Base-by-base conservation (phyloP, 2,888 invertebrate genomes). In the Thymelicus sylvestris region DNA sequence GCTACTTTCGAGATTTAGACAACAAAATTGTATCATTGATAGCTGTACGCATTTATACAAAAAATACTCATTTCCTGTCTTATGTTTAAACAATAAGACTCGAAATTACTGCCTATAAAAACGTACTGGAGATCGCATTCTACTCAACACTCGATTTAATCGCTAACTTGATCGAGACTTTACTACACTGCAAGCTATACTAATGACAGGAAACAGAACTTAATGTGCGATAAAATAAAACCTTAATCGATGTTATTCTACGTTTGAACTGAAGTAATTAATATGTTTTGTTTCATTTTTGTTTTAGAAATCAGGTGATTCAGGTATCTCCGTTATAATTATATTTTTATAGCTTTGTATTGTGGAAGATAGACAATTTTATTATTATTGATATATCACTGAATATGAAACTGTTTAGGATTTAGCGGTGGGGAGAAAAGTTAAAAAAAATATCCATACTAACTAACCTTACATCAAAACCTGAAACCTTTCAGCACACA, bases 1-100 rank as follows among this genome's bases (percentile, higher is more conserved):
- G 10, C 39, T 44, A 65, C 61, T 61, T 67, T 67, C 67, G 47
- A 61, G 24, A 61, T 39, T 8, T 47, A 52, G 67, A 67, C 67
- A 67, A 61, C 61, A 67, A 50, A 67, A 67, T 67, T 67, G 52
- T 61, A 61, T 61, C 60, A 61, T 41, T 67, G 50, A 67, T 61
- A 38, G 60, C 50, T 61, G 13, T 48, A 47, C 48, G 48, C 47
- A 48, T 31, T 55, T 31, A 13, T 12, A 31, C 13, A 57, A 24
- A 31, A 57, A 57, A 1, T 13, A 6, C 60, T 31, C 15, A 65
- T 61, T 67, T 67, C 60, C 67, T 60, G 39, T 47, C 67, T 61
- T 67, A 67, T 67, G 67, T 60, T 60, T 61, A 13, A 41, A 61
- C 50, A 67, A 61, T 50, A 67, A 67, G 60, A 61, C 39, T 38